phyloP scores from a whole-genome alignment of 2,797 vertebrate genomes.

The Rhabdomys pumilio region DNA sequence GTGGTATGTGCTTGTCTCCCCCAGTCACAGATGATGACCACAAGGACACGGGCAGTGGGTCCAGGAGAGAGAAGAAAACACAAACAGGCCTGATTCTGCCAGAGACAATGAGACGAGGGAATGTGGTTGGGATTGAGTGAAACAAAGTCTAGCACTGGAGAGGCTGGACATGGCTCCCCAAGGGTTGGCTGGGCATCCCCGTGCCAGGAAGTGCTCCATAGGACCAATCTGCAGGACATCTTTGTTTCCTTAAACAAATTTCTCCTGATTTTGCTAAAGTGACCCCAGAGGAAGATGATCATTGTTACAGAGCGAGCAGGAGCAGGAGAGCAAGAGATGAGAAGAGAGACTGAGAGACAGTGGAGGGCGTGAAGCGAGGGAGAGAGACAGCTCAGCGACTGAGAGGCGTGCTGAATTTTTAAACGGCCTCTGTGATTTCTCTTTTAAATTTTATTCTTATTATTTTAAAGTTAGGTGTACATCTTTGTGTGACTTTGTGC shows the following conservation, averaged over 20 bases:
- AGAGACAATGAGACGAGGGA: no score
- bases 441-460: background rate
- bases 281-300: background rate
- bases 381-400: background rate
- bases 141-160: background rate
- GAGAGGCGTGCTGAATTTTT: background rate
- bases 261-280: background rate
- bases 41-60: background rate
- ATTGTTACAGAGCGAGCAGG: background rate
- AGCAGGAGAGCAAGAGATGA: background rate
- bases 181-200: background rate
- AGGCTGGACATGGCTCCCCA: background rate
- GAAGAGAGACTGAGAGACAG: background rate
- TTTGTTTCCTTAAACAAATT: conserved; percentile 20
- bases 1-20: background rate
- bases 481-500: background rate
- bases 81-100: background rate
- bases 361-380: fast-evolving
- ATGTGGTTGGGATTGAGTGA: no score
- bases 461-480: background rate
- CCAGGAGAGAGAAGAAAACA: background rate
- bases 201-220: background rate
- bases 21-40: background rate
- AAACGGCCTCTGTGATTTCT: background rate
- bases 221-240: background rate